Conservation (phyloP, 2,888 invertebrate species). For the Cryptocephalus primarius region DNA sequence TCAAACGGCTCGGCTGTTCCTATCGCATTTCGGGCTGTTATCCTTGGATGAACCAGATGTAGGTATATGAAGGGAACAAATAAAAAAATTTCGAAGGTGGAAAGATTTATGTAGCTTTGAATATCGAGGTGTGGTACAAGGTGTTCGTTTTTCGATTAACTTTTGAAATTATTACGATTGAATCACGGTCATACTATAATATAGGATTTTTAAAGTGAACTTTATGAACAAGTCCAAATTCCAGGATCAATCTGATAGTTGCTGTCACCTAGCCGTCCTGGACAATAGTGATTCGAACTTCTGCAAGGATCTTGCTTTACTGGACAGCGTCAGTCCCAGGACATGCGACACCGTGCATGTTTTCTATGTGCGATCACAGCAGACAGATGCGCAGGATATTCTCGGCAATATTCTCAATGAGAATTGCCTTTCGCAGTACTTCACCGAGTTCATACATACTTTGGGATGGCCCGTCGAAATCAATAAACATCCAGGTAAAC, state of each 20-base stretch:
- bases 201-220: not conserved
- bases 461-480: conserved; percentile 85
- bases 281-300: conserved; percentile 64
- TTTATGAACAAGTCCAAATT: not conserved
- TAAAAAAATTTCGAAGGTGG: too few relatives aligned
- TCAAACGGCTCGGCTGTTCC: conserved; percentile 87
- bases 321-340: conserved; percentile 80
- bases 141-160: too few relatives aligned
- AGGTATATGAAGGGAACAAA: conserved; percentile 1
- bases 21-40: conserved; percentile 92
- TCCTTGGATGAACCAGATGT: conserved; percentile 42
- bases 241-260: conserved; percentile 19
- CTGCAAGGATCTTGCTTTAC: conserved; percentile 61
- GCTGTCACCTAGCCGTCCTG: conserved; percentile 56
- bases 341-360: conserved; percentile 88
- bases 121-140: too few relatives aligned
- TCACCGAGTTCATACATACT: conserved; percentile 51
- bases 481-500: conserved; percentile 68
- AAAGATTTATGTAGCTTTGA: too few relatives aligned
- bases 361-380: conserved; percentile 86
- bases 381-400: conserved; percentile 66
- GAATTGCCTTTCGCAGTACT: conserved; percentile 41
- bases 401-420: conserved; percentile 56
- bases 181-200: too few relatives aligned
- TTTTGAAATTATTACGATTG: too few relatives aligned